Evolutionary conservation across 2,113 vertebrate genomes (phyloP), one percentile per base, ranked within the genome.

Genomic region (Prionailurus bengalensis): DNA sequence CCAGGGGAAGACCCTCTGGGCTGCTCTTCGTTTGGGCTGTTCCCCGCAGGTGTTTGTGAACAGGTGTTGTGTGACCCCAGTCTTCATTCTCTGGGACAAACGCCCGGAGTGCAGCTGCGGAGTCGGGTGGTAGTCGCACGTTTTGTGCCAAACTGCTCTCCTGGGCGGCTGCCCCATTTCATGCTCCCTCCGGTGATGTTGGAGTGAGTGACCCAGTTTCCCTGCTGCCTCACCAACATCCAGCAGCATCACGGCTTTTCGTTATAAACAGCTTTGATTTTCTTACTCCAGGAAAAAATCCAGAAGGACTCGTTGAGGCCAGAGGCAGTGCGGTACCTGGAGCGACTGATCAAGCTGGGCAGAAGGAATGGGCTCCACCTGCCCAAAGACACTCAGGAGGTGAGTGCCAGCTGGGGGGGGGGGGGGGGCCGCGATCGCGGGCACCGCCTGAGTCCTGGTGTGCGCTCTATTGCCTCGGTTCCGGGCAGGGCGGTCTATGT

Each of bases 331-430:
- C 98, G 99, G 2, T 99, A 99, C 94, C 99, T 99, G 97, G 99
- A 99, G 97, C 99, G 99, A 68, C 99, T 99, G 68, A 98, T 99
- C 97, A 99, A 99, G 89, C 91, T 99, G 94, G 99, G 99, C 0
- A 98, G 98, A 2, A 99, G 99, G 94, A 99, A 99, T 0, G 99
- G 99, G 4, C 99, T 99, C 1, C 99, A 99, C 95, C 99, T 99
- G 88, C 98, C 99, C 0, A 98, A 98, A 97, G 99, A 99, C 10
- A 99, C 98, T 0, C 99, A 99, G 88, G 99, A 99, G 97, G 99
- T 99, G 96, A 98, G 99, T 10, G 1, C 55, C 0, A 0, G 0
- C 48, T 4, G 27, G 4, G 33, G 5, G 1, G 14, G 23, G 4
- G 0, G 1, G 1, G 42, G 42, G 4, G 13, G 3, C 15, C 3